Conservation (phyloP, 2,797 vertebrate species). For the Sebastes alutus region DNA sequence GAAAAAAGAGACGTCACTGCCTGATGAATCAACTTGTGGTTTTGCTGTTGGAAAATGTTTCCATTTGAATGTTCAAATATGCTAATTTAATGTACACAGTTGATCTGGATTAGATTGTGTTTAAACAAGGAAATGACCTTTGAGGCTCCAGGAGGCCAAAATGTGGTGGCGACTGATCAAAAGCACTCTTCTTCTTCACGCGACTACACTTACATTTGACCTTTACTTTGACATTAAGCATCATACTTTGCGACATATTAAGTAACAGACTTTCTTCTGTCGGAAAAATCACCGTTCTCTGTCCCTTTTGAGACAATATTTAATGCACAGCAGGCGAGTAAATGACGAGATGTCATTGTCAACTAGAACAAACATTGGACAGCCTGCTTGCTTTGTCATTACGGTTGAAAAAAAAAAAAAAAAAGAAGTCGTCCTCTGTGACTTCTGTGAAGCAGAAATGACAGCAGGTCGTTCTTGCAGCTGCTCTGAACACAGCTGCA, state of each 20-base stretch:
- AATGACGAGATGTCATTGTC: background rate
- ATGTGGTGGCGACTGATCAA: background rate
- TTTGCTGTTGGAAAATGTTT: slow-evolving; percentile 5
- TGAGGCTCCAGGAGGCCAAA: background rate
- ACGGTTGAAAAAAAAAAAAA: background rate
- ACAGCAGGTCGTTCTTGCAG: slow-evolving; percentile 49
- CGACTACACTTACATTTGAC: background rate
- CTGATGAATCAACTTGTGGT: slow-evolving; percentile 8
- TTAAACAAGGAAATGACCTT: background rate
- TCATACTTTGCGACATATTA: background rate
- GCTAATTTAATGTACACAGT: background rate
- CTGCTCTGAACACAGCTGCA: slow-evolving; percentile 37
- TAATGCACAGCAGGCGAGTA: background rate
- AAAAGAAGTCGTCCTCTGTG: background rate
- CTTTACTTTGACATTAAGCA: background rate
- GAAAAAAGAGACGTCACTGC: background rate
- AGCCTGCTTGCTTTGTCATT: background rate
- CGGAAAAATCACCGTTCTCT: background rate
- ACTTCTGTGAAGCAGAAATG: slow-evolving; percentile 30
- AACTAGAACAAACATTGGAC: background rate
- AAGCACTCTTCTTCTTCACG: background rate
- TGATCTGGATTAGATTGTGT: slow-evolving; percentile 7
- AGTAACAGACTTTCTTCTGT: background rate
- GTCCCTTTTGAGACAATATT: background rate
- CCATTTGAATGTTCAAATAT: background rate